phyloP scores from a whole-genome alignment of 2,888 invertebrate species.

The Melinaea marsaeus region DNA sequence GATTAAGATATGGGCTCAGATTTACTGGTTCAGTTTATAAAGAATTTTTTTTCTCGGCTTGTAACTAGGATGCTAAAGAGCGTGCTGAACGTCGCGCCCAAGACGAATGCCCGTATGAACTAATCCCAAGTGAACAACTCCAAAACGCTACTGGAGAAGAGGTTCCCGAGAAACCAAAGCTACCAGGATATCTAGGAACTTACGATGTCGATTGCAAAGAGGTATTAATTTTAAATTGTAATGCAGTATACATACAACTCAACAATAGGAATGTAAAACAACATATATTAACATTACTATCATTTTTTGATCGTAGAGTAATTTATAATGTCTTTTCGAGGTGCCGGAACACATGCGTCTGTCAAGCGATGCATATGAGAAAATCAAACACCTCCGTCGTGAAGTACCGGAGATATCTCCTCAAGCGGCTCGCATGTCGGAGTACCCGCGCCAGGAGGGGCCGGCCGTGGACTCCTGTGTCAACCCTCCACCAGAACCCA shows the following conservation, averaged over 20 bases:
- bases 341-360: slow-evolving; percentile 65
- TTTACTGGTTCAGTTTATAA: neutral
- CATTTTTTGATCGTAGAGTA: neutral
- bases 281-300: too few species aligned
- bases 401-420: slow-evolving; percentile 62
- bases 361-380: slow-evolving; percentile 57
- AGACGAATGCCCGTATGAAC: slow-evolving; percentile 57
- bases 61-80: slow-evolving; percentile 47
- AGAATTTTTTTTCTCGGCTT: neutral
- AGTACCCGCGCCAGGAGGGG: slow-evolving; percentile 42
- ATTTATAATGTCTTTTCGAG: slow-evolving; percentile 35
- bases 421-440: slow-evolving; percentile 50
- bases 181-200: slow-evolving; percentile 62
- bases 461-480: slow-evolving; percentile 48
- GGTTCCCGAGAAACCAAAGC: slow-evolving; percentile 36
- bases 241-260: too few species aligned
- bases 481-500: slow-evolving; percentile 41
- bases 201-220: slow-evolving; percentile 64
- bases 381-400: slow-evolving; percentile 54
- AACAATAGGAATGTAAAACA: too few species aligned
- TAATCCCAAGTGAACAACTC: slow-evolving; percentile 47
- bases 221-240: slow-evolving; percentile 37
- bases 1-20: slow-evolving; percentile 10
- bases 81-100: slow-evolving; percentile 54
- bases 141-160: slow-evolving; percentile 38